Evolutionary conservation across 2,888 invertebrate genomes (phyloP), one percentile per base, ranked within the genome.

Genomic region (Limnephilus lunatus): DNA sequence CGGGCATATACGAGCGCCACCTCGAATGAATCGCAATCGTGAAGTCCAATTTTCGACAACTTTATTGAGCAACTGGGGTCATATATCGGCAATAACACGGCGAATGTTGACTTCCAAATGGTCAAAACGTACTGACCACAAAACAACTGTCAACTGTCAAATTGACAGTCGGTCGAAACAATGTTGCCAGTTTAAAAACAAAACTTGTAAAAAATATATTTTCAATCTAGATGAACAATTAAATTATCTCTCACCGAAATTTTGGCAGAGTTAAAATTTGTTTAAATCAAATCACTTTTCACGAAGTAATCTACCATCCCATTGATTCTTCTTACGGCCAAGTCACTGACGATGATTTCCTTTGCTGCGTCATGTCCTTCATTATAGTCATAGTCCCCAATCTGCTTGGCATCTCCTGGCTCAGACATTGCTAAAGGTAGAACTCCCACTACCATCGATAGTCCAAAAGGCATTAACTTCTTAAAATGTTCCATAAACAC

Each of bases 401-500:
- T 25, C 12, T 30, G 31, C n/a, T 68, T 88, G 32, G 68, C 30
- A 5, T n/a, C 53, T 88, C n/a, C 68, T 11, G 31, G 5, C 7
- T 68, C 88, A 3, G 35, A 15, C 25, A 88, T 7, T 3, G 12
- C 39, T 19, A 88, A 25, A 30, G 88, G 88, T 25, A 88, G 19
- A 68, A 3, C 31, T 25, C 31, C 31, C 14, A 68, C 12, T 31
- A 31, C 31, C 15, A 25, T 32, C 15, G 53, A n/a, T 31, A 88
- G 19, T 88, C 90, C 90, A 35, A 82, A 90, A 12, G 30, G 85
- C n/a, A 90, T 31, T n/a, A 68, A 19, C 30, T 32, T 68, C 35
- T 39, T 90, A 1, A 90, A 53, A 53, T 91, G 86, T 19, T 91
- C 11, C 39, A 31, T 44, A 12, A 83, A 91, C 39, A 91, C 39